phyloP scores from a whole-genome alignment of 1,140 invertebrate species.

The Drosophila pruinosa region DNA sequence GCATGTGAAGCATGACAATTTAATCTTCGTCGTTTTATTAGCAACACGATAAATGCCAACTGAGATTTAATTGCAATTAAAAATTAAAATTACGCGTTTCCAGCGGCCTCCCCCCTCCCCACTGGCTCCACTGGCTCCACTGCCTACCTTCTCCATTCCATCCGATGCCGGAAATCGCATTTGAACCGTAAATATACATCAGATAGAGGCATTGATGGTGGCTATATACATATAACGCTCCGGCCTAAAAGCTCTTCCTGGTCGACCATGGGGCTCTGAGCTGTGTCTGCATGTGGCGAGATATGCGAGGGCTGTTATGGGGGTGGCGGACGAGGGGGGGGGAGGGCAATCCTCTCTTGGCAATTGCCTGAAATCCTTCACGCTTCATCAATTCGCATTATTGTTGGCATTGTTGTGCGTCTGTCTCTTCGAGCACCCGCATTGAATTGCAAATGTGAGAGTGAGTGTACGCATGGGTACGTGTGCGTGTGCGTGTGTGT shows the following conservation, averaged over 20 bases:
- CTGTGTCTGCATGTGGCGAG: conserved; percentile 26
- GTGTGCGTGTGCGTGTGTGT: conserved; percentile 19
- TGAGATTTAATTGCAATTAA: conserved; percentile 60
- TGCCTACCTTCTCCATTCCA: not conserved
- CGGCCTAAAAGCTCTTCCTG: conserved; percentile 38
- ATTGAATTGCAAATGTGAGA: conserved; percentile 15
- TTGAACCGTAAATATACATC: conserved; percentile 32
- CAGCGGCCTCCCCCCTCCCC: not conserved
- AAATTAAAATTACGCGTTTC: conserved; percentile 56
- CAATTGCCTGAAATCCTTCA: conserved; percentile 80
- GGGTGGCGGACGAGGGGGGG: not conserved
- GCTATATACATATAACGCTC: conserved; percentile 11
- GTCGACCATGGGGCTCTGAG: not conserved
- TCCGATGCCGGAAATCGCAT: conserved; percentile 1
- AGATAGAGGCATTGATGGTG: conserved; percentile 29
- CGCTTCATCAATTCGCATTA: conserved; percentile 81
- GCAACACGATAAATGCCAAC: conserved; percentile 45
- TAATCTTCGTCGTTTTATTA: conserved; percentile 3
- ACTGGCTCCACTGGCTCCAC: not conserved
- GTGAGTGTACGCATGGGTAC: conserved; percentile 18
- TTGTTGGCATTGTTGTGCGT: conserved; percentile 65
- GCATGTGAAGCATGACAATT: not conserved
- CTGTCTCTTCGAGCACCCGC: conserved; percentile 1
- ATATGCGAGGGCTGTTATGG: not conserved
- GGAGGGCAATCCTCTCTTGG: conserved; percentile 62